phyloP scores from a whole-genome alignment of 2,797 vertebrate species.

The Falco rusticolus region DNA sequence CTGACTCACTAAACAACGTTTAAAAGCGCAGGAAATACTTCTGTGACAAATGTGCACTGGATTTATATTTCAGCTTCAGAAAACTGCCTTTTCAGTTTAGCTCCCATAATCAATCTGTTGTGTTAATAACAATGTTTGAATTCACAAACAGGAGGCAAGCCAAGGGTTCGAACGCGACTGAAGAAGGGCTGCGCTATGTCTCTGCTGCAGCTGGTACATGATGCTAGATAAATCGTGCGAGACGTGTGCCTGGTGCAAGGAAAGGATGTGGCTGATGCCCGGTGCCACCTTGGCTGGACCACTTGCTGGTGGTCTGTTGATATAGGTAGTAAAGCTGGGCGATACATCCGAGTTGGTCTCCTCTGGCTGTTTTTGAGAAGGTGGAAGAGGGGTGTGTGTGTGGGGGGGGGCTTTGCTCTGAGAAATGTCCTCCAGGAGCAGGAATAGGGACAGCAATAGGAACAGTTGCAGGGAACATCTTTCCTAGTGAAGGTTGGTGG shows the following conservation, averaged over 20 bases:
- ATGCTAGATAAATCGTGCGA: not conserved
- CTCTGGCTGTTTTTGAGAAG: not conserved
- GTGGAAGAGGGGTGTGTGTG: not conserved
- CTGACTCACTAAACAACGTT: slow-evolving; percentile 25
- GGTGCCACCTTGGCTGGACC: not conserved
- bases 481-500: not conserved
- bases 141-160: not conserved
- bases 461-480: not conserved
- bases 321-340: not conserved
- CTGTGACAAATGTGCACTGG: not conserved
- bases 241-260: not conserved
- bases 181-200: not conserved
- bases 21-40: slow-evolving; percentile 38
- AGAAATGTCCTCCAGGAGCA: not conserved
- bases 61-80: slow-evolving; percentile 25
- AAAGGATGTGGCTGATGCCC: not conserved
- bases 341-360: not conserved
- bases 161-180: not conserved
- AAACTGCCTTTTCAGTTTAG: not conserved
- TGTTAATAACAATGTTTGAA: not conserved
- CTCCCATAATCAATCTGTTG: slow-evolving; percentile 6
- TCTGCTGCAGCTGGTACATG: not conserved
- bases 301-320: not conserved
- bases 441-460: not conserved
- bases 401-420: not conserved